These are phyloP conservation scores for Uria lomvia DNA, from an alignment of 2,113 vertebrate genomes.

Conservation along the genomic window DNA sequence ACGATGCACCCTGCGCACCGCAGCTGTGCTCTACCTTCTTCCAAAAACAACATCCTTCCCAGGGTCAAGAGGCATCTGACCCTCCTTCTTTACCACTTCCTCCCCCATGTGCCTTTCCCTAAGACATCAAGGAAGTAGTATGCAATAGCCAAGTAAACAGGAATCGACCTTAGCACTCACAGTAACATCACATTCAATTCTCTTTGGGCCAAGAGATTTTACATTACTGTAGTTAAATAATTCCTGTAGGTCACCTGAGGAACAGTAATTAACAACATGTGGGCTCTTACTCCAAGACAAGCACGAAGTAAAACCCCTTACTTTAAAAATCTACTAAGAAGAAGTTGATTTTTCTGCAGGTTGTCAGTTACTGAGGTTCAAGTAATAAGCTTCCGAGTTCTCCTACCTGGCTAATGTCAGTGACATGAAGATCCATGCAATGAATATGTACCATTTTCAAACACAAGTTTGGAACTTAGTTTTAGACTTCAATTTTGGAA, in stretches of 20 bases:
- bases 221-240: neutral
- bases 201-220: neutral
- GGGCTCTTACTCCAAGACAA: neutral
- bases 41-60: neutral
- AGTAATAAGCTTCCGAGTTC: neutral
- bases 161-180: neutral
- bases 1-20: accelerated
- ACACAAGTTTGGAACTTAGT: neutral
- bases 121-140: neutral
- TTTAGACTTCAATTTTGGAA: neutral
- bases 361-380: neutral
- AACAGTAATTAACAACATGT: neutral
- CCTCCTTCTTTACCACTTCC: neutral
- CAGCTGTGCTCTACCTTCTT: neutral
- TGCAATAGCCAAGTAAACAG: neutral
- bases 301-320: neutral
- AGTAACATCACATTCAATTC: neutral
- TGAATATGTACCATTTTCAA: neutral
- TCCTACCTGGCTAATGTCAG: neutral
- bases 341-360: neutral
- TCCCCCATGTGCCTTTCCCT: neutral
- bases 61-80: neutral
- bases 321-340: neutral
- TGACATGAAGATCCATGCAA: neutral
- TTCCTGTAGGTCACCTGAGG: neutral